Evolutionary conservation across 1,140 invertebrate genomes (phyloP), one percentile per base, ranked within the genome.

Genomic region (Caenorhabditis brenneri): DNA sequence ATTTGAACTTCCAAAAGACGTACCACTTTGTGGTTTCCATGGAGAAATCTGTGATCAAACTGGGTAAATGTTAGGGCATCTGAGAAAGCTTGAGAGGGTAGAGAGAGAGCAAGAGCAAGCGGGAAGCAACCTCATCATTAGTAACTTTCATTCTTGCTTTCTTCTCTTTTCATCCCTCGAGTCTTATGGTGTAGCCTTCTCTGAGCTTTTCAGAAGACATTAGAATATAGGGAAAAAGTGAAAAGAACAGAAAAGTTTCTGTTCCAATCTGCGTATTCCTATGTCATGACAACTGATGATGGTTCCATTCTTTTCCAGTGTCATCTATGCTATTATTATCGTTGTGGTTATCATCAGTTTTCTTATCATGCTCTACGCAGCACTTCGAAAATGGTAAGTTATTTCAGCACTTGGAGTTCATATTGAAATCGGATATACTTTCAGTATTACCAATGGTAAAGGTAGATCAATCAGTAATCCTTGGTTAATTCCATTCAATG

Each of bases 41-140:
- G 84, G 84, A 46, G 85, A 86, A 48, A 60, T 85, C 9, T 86
- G 85, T 55, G 85, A 86, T 58, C 85, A 86, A 65, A 85, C 83
- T 9, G 80, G 83, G 85, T 86, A 42, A 58, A 42, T 22, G 27
- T 22, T 9, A 6, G 22, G n/a, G 33, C 27, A 31, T 55, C 10
- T 12, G 1, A 39, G 31, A 29, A 83, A 19, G 15, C 19, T 10
- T 51, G 5, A 19, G 19, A 51, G n/a, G 48, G n/a, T 5, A n/a
- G 48, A 51, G 15, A 24, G 27, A 55, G 24, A 29, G 53, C 16
- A 27, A 22, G 19, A 84, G 27, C 12, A 24, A 49, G 12, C 31
- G 60, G 19, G 58, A 16, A 36, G 31, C n/a, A 49, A 53, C 39
- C 49, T 6, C 51, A 83, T 46, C 27, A 84, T 82, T 29, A 85